Conservation (phyloP, 2,113 vertebrate species). For the Caranx melampygus region DNA sequence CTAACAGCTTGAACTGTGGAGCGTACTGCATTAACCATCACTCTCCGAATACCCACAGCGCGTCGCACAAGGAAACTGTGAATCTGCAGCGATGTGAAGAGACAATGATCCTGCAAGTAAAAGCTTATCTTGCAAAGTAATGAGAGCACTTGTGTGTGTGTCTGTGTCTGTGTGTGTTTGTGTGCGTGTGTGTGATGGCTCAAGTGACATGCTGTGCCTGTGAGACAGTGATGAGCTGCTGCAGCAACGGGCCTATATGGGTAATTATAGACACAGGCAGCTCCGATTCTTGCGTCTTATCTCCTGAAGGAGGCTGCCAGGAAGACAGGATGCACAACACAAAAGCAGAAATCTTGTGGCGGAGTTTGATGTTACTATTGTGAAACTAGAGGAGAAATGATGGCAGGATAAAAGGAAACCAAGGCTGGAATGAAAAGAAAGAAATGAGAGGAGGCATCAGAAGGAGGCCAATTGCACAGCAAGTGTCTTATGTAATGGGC, state of each 20-base stretch:
- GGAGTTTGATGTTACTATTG: slow-evolving; percentile 46
- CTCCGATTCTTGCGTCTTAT: slow-evolving; percentile 40
- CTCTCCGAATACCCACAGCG: slow-evolving; percentile 12
- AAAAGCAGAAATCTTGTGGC: slow-evolving; percentile 6
- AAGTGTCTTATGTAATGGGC: slow-evolving; percentile 26
- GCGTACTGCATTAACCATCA: not conserved
- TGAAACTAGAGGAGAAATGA: slow-evolving; percentile 35
- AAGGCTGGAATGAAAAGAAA: not conserved
- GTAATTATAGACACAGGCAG: slow-evolving; percentile 63
- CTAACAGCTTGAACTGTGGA: not conserved
- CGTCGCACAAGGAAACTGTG: slow-evolving; percentile 18
- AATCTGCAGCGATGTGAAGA: slow-evolving; percentile 21
- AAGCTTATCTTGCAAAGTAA: slow-evolving; percentile 42
- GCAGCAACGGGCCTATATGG: slow-evolving; percentile 45
- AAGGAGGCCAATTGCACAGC: slow-evolving; percentile 1
- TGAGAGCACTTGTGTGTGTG: not conserved
- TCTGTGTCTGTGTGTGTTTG: slow-evolving; percentile 11
- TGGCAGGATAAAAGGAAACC: slow-evolving; percentile 20
- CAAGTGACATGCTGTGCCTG: slow-evolving; percentile 37
- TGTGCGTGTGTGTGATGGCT: slow-evolving; percentile 13
- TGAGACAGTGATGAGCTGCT: slow-evolving; percentile 52
- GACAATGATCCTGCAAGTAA: slow-evolving; percentile 27
- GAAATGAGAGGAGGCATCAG: slow-evolving; percentile 23
- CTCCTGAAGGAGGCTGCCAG: slow-evolving; percentile 32
- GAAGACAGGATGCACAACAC: slow-evolving; percentile 20